These are phyloP conservation scores for Lagria hirta DNA, from an alignment of 2,888 invertebrate genomes.

Conservation along the genomic window DNA sequence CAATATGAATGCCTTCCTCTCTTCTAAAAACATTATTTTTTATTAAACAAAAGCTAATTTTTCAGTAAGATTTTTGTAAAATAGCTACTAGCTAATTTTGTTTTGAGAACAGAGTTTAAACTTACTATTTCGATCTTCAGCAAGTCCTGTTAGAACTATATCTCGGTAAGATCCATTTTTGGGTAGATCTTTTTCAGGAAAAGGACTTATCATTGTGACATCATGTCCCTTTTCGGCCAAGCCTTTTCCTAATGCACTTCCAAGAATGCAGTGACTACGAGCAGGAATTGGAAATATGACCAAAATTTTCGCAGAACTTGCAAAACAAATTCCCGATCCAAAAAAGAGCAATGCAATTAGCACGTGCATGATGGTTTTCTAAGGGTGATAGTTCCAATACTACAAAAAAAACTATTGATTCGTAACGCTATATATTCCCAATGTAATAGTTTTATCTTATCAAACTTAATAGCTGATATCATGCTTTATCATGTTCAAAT, in stretches of 20 bases:
- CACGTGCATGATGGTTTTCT: not conserved
- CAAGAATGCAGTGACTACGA: constrained; percentile 31
- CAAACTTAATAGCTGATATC: too few species aligned
- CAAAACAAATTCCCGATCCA: not conserved
- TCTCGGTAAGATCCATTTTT: constrained; percentile 28
- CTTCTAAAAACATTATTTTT: not conserved
- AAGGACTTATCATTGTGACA: constrained; percentile 33
- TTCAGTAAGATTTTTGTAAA: not conserved
- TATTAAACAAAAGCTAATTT: not conserved
- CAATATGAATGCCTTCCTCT: constrained; percentile 1
- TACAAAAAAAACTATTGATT: too few species aligned
- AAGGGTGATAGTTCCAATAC: too few species aligned
- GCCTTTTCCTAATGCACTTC: constrained; percentile 29
- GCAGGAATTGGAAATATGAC: constrained; percentile 30
- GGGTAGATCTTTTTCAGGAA: constrained; percentile 28
- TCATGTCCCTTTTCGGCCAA: constrained; percentile 35
- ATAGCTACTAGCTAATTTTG: too few species aligned
- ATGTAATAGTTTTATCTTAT: too few species aligned
- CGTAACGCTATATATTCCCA: too few species aligned
- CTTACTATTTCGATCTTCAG: constrained; percentile 20
- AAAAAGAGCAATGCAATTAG: too few species aligned
- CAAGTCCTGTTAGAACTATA: constrained; percentile 21
- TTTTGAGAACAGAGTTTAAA: too few species aligned
- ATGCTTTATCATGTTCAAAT: too few species aligned
- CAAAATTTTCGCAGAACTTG: constrained; percentile 25